Evolutionary conservation across 2,888 invertebrate species (phyloP).

Genomic region (Unio pictorum): DNA sequence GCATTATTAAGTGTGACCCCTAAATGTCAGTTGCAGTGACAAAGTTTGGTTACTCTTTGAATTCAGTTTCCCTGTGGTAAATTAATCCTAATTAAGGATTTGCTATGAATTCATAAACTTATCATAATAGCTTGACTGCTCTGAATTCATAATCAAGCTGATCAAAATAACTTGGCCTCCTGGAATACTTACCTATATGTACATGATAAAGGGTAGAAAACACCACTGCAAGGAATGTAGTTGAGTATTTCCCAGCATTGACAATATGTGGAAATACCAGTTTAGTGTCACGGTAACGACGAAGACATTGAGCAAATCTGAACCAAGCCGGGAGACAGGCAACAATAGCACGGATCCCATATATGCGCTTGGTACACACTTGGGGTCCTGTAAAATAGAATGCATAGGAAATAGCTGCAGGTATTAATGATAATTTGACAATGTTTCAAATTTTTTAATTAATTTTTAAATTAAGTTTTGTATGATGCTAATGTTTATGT

Average conservation of each 20-base stretch:
- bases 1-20: too few species aligned
- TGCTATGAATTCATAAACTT: too few species aligned
- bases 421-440: too few species aligned
- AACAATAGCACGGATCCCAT: constrained; percentile 86
- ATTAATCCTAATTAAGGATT: too few species aligned
- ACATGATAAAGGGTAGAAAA: constrained; percentile 77
- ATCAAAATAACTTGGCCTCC: not conserved
- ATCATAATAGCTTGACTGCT: too few species aligned
- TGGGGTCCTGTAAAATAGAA: constrained; percentile 31
- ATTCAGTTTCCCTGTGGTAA: too few species aligned
- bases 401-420: too few species aligned
- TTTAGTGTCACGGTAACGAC: constrained; percentile 93
- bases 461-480: too few species aligned
- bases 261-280: constrained; percentile 85
- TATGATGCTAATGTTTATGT: too few species aligned
- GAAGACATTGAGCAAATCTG: constrained; percentile 95
- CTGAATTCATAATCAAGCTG: not conserved
- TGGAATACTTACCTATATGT: constrained; percentile 75
- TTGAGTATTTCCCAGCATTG: constrained; percentile 98
- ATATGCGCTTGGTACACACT: constrained; percentile 70
- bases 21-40: too few species aligned
- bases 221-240: constrained; percentile 94
- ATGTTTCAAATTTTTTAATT: too few species aligned
- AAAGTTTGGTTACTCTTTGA: too few species aligned
- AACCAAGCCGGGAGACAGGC: constrained; percentile 97